A percentile compares a stretch with the other conserved stretches of the same genome.
Evolutionary conservation across 2,113 vertebrate species (phyloP).

Genomic region (Nettapus auritus): DNA sequence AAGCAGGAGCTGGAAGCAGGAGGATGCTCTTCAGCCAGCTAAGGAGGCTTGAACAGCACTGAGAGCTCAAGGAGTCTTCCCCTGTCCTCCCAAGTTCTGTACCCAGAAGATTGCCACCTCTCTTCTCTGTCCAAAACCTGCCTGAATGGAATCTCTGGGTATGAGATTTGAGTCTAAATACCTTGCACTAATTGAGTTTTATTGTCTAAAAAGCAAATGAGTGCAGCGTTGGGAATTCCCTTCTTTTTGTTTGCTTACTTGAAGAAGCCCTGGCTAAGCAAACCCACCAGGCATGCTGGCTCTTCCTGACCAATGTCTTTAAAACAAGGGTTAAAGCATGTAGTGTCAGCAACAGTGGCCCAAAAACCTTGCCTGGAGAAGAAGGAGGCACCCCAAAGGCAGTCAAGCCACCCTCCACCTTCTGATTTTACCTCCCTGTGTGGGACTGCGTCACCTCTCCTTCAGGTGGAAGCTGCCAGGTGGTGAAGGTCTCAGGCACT

Average conservation of each 20-base stretch:
- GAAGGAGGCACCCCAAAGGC: neutral
- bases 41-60: no score
- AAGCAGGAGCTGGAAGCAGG: neutral
- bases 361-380: neutral
- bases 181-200: neutral
- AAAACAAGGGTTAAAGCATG: rapidly evolving
- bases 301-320: neutral
- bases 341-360: neutral
- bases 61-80: neutral
- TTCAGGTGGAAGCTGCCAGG: neutral
- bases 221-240: neutral
- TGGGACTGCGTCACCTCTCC: neutral
- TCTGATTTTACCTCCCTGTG: neutral
- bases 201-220: neutral
- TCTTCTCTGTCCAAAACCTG: neutral
- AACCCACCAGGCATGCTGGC: neutral
- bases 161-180: neutral
- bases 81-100: neutral
- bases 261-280: neutral
- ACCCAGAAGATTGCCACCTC: neutral
- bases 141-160: neutral
- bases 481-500: neutral
- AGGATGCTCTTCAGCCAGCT: no score
- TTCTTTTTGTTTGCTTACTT: neutral
- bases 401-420: neutral